A percentile compares a stretch with the other conserved stretches of the same genome.
phyloP scores from a whole-genome alignment of 2,888 invertebrate species.

The Trachelus iudaicus region DNA sequence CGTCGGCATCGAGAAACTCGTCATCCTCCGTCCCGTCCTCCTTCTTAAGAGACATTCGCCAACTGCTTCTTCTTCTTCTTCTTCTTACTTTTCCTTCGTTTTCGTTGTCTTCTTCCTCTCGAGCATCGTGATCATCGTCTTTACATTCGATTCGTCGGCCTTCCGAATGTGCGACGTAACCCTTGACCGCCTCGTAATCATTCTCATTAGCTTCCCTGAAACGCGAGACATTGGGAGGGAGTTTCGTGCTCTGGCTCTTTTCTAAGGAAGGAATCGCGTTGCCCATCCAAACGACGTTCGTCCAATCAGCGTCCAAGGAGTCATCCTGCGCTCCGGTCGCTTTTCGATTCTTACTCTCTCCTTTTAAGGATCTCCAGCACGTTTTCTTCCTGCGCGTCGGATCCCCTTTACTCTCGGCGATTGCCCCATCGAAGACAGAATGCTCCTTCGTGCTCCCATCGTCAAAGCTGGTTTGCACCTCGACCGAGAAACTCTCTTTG shows the following conservation, averaged over 20 bases:
- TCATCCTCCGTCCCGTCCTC: neutral
- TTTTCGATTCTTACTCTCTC: too few species aligned
- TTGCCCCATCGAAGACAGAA: neutral
- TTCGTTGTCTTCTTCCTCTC: constrained; percentile 18
- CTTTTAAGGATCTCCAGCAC: constrained; percentile 26
- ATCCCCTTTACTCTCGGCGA: constrained; percentile 41
- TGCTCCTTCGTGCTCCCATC: constrained; percentile 25
- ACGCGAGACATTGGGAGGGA: constrained; percentile 43
- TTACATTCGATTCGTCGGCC: constrained; percentile 1
- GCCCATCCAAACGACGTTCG: constrained; percentile 22
- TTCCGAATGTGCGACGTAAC: constrained; percentile 16
- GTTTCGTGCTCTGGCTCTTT: neutral
- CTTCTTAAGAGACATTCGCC: too few species aligned
- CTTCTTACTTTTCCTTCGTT: constrained; percentile 30
- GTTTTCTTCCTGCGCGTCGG: constrained; percentile 25
- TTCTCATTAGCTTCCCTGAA: constrained; percentile 46
- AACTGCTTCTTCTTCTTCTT: too few species aligned
- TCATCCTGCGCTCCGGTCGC: neutral
- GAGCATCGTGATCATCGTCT: constrained; percentile 2
- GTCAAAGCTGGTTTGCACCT: constrained; percentile 60
- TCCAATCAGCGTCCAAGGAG: constrained; percentile 16
- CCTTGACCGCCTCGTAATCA: constrained; percentile 44
- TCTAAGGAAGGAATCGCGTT: constrained; percentile 6
- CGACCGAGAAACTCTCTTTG: constrained; percentile 48
- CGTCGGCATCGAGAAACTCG: constrained; percentile 42